Conservation (phyloP, 2,113 vertebrate genomes). For the Hypocryptadius cinnamomeus region DNA sequence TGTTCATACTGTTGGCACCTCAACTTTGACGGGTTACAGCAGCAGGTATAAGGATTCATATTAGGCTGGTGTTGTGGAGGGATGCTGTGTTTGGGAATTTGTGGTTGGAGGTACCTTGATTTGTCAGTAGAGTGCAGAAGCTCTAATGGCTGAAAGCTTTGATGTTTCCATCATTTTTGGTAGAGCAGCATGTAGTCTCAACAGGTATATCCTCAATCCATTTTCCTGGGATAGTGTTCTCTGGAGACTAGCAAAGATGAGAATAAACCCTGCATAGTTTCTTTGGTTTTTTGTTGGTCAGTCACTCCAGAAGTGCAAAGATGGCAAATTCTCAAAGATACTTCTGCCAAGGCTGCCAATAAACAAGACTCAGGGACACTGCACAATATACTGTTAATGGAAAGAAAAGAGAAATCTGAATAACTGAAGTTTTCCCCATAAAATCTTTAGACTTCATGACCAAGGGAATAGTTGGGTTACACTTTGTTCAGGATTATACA, state of each 20-base stretch:
- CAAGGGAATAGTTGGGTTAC: neutral
- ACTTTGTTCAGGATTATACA: neutral
- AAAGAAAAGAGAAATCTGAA: neutral
- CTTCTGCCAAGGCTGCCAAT: neutral
- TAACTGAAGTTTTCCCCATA: neutral
- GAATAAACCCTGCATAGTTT: neutral
- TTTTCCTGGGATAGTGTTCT: neutral
- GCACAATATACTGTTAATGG: neutral
- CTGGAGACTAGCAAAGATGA: neutral
- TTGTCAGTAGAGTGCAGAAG: neutral
- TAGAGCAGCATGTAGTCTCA: neutral
- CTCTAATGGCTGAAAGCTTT: neutral
- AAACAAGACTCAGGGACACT: neutral
- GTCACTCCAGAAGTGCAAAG: neutral
- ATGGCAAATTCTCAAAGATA: neutral
- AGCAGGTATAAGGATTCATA: neutral
- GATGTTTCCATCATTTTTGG: neutral
- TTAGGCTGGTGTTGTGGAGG: neutral
- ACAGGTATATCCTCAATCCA: neutral
- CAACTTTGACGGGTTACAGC: neutral
- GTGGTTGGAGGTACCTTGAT: neutral
- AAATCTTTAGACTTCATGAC: neutral
- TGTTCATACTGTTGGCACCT: neutral
- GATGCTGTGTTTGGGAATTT: neutral
- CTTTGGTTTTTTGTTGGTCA: neutral